Evolutionary conservation across 1,140 invertebrate species (phyloP).

Genomic region (Melipona quadrifasciata): DNA sequence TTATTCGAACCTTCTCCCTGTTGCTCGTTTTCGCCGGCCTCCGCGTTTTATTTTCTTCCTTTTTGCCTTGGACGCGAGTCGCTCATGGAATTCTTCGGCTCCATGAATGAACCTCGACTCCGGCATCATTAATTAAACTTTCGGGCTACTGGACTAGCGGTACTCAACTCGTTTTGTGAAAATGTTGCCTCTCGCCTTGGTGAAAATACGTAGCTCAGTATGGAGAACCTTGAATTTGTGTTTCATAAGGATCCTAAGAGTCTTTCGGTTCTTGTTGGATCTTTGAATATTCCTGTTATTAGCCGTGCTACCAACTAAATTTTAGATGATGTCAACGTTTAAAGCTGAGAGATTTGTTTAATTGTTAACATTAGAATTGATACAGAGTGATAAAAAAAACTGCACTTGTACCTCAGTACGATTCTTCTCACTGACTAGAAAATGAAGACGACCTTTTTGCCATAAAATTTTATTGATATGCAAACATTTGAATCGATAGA

Average conservation of each 20-base stretch:
- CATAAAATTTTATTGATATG: too few relatives aligned
- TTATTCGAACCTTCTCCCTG: constrained; percentile 54
- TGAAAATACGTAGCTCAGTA: background rate
- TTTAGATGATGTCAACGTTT: too few relatives aligned
- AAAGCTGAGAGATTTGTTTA: too few relatives aligned
- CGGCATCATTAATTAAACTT: constrained; percentile 69
- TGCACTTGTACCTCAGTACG: too few relatives aligned
- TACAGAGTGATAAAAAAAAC: too few relatives aligned
- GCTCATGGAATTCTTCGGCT: constrained; percentile 57
- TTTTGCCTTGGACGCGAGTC: constrained; percentile 44
- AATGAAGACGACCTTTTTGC: too few relatives aligned
- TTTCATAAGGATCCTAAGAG: background rate
- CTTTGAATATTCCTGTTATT: background rate
- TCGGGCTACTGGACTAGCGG: constrained; percentile 62
- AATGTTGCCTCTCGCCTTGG: background rate
- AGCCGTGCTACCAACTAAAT: rapidly evolving
- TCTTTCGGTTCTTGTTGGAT: background rate
- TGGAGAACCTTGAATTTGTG: background rate
- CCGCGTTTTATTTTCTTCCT: constrained; percentile 36
- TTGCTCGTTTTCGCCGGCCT: constrained; percentile 37
- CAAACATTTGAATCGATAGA: too few relatives aligned
- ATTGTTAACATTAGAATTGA: background rate
- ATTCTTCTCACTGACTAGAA: too few relatives aligned
- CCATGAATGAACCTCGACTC: constrained; percentile 66
- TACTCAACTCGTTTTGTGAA: constrained; percentile 51